Evolutionary conservation across 2,888 invertebrate genomes (phyloP).

Genomic region (Unio delphinus): DNA sequence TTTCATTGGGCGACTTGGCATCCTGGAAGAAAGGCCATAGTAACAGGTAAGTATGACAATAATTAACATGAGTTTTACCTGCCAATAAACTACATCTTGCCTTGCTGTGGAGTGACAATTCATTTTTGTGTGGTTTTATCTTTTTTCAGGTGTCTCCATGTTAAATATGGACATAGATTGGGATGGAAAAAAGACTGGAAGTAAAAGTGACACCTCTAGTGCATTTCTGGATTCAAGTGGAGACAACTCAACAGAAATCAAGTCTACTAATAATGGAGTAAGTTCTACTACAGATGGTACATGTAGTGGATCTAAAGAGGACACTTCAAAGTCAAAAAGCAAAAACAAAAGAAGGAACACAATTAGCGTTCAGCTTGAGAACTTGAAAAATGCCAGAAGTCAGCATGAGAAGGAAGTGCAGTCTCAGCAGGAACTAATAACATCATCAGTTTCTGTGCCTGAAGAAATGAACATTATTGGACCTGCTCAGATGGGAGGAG

Average conservation of each 20-base stretch:
- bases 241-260: constrained; percentile 21
- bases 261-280: constrained; percentile 17
- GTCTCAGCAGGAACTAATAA: constrained; percentile 37
- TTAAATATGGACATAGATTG: not conserved
- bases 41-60: no score
- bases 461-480: constrained; percentile 28
- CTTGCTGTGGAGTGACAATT: no score
- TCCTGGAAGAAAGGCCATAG: no score
- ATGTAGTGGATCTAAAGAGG: constrained; percentile 23
- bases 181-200: constrained; percentile 8
- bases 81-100: no score
- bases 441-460: constrained; percentile 32
- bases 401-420: constrained; percentile 19
- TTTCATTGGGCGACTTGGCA: no score
- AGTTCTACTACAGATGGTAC: constrained; percentile 32
- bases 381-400: constrained; percentile 24
- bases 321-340: constrained; percentile 32
- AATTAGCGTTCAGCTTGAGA: constrained; percentile 42
- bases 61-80: no score
- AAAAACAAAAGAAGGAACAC: constrained; percentile 41
- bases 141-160: constrained; percentile 1
- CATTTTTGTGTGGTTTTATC: not conserved
- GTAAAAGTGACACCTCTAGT: constrained; percentile 4
- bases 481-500: constrained; percentile 35
- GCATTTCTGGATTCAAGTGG: constrained; percentile 16